Evolutionary conservation across 1,140 invertebrate genomes (phyloP), one percentile per base, ranked within the genome.

Genomic region (Monochamus saltuarius): DNA sequence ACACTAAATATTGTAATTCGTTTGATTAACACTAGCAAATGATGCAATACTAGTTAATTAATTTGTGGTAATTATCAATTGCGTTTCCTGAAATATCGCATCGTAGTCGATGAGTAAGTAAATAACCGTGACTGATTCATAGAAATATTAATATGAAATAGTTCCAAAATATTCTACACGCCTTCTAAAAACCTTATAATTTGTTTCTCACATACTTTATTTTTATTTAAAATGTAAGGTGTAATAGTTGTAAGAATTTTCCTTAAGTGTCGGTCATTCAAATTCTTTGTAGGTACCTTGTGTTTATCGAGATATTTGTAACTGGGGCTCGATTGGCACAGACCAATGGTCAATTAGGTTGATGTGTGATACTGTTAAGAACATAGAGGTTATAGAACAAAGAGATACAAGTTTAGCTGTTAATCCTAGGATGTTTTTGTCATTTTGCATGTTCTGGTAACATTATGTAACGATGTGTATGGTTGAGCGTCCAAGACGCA

Each of bases 391-490:
- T 55, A 45, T 14, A 29, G 53, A 22, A 55, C 53, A 55, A 55
- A 55, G 53, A 55, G 40, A 51, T 29, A 29, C 22, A 29, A 29
- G 22, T 29, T 29, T 29, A 29, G 6, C 22, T 29, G 22, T 29
- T 29, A 29, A 29, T 29, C 22, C 22, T 2, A 29, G 22, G 22
- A 29, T 29, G 22, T 29, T 29, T 29, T 68, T 65, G 66, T 57
- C 65, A 68, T 62, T 45, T 29, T 29, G 22, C 22, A 29, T 29
- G 22, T 29, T 29, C 22, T 29, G 22, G 22, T 29, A 29, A 51
- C 52, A 60, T 68, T 68, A 65, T 68, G 66, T 68, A 68, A 68
- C 56, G 22, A 29, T 29, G 22, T 29, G 22, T 29, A 29, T 29
- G 2, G 22, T 29, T 29, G 22, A 29, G 22, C 22, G 22, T 29